These are phyloP conservation scores for Muntiacus muntjak DNA, from an alignment of 2,113 vertebrate species.

Conservation along the genomic window DNA sequence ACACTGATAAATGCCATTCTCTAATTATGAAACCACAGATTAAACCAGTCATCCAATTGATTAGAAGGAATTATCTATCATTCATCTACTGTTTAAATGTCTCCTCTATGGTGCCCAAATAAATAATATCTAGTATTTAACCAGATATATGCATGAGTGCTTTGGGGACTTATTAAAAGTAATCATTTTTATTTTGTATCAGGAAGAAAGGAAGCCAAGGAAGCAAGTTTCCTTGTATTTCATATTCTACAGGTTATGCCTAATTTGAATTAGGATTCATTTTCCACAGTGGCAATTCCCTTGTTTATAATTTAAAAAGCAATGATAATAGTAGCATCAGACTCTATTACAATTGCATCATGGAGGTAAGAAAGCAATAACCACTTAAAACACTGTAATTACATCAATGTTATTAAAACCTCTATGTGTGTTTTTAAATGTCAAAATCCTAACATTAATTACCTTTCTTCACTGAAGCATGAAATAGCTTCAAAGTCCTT, in stretches of 20 bases:
- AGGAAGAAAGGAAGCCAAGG: slow-evolving; percentile 17
- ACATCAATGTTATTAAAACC: slow-evolving; percentile 62
- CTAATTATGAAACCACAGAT: background rate
- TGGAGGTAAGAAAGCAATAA: slow-evolving; percentile 54
- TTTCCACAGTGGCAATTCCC: slow-evolving; percentile 52
- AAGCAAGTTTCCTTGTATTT: slow-evolving; percentile 32
- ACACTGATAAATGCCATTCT: slow-evolving; percentile 6
- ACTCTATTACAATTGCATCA: slow-evolving; percentile 61
- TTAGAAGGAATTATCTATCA: slow-evolving; percentile 8
- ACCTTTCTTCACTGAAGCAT: slow-evolving; percentile 60
- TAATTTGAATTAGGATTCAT: slow-evolving; percentile 64
- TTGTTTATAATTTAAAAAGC: slow-evolving; percentile 61
- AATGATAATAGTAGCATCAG: slow-evolving; percentile 51
- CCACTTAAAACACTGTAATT: slow-evolving; percentile 62
- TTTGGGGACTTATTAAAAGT: slow-evolving; percentile 43
- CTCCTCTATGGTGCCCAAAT: background rate
- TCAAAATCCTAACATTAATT: slow-evolving; percentile 65
- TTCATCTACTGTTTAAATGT: background rate
- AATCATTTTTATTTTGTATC: slow-evolving; percentile 49
- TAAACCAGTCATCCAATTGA: background rate
- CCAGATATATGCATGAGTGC: background rate
- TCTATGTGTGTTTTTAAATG: slow-evolving; percentile 59
- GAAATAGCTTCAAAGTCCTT: slow-evolving; percentile 59
- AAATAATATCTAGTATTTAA: slow-evolving; percentile 27
- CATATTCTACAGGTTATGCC: slow-evolving; percentile 45